Evolutionary conservation across 2,113 vertebrate species (phyloP), one percentile per base, ranked within the genome.

Genomic region (Xyliphius kryptos): DNA sequence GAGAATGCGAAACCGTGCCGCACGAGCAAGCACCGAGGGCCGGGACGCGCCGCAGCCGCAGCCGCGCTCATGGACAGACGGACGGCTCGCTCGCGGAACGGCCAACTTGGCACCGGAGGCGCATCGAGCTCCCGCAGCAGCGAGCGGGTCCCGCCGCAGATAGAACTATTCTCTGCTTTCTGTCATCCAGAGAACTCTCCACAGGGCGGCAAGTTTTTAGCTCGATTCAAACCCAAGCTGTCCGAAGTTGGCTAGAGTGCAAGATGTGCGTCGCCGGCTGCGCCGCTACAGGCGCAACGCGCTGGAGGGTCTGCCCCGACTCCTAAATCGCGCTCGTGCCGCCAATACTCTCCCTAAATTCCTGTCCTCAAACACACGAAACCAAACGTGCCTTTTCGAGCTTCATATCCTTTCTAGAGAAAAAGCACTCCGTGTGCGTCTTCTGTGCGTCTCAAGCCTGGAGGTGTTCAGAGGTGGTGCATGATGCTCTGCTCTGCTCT

Each of bases 1-100:
- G 51, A 62, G 50, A 13, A 19, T 56, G 56, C 48, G 62, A 61
- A 36, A 64, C 70, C 52, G 56, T 52, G 53, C 61, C 62, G 78
- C 70, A 69, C 65, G 68, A 49, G 10, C 41, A 32, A 15, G 47
- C 17, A 38, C 61, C 19, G 5, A n/a, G 0, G 16, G n/a, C 22
- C 2, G 12, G 43, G 11, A 1, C 44, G 21, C 47, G 54, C 37
- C 32, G 47, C 37, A 61, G 61, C 47, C 55, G 50, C 71, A 64
- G 56, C 69, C 60, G 26, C 55, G 54, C 48, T 67, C 61, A 56
- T 41, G 40, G 13, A 41, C 5, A 41, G 40, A 50, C 65, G 21
- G 50, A 41, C 52, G 58, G 50, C 14, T 53, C 56, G 61, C 62
- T 69, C 70, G 54, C 37, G 46, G 15, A 48, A 48, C 15, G 58